Evolutionary conservation across 2,888 invertebrate genomes (phyloP).

Genomic region (Diabrotica balteata): DNA sequence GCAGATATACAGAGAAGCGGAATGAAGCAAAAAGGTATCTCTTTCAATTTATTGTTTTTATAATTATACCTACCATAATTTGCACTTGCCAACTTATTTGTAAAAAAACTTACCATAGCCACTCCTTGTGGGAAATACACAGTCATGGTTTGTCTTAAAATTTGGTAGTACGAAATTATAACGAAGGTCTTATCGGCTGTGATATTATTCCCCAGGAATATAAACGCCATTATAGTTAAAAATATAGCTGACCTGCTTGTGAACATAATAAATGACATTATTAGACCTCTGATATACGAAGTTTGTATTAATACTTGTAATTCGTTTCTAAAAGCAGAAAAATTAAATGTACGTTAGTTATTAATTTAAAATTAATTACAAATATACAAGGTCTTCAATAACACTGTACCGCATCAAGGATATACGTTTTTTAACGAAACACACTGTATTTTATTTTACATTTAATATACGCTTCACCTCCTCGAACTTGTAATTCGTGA

Average conservation of each 20-base stretch:
- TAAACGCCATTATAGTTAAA: slow-evolving; percentile 67
- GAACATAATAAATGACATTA: slow-evolving; percentile 76
- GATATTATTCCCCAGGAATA: slow-evolving; percentile 61
- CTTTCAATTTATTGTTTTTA: too few species aligned
- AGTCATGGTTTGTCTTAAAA: slow-evolving; percentile 67
- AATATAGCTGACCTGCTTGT: slow-evolving; percentile 77
- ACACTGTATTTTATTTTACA: too few species aligned
- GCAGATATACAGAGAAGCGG: too few species aligned
- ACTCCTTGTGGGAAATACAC: slow-evolving; percentile 70
- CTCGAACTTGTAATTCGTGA: too few species aligned
- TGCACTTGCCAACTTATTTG: not conserved
- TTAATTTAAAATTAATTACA: too few species aligned
- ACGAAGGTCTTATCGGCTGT: slow-evolving; percentile 63
- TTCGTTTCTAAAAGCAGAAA: slow-evolving; percentile 57
- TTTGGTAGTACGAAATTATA: slow-evolving; percentile 68
- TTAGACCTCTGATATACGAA: slow-evolving; percentile 70
- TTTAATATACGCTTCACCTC: too few species aligned
- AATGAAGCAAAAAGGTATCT: too few species aligned
- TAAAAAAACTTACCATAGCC: slow-evolving; percentile 55
- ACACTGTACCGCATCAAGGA: too few species aligned
- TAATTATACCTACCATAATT: too few species aligned
- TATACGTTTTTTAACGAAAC: too few species aligned
- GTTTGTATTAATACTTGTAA: slow-evolving; percentile 66
- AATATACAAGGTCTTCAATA: too few species aligned
- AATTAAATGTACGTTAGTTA: too few species aligned